Evolutionary conservation across 2,113 vertebrate species (phyloP), one percentile per base, ranked within the genome.

Genomic region (Lipophrys pholis): DNA sequence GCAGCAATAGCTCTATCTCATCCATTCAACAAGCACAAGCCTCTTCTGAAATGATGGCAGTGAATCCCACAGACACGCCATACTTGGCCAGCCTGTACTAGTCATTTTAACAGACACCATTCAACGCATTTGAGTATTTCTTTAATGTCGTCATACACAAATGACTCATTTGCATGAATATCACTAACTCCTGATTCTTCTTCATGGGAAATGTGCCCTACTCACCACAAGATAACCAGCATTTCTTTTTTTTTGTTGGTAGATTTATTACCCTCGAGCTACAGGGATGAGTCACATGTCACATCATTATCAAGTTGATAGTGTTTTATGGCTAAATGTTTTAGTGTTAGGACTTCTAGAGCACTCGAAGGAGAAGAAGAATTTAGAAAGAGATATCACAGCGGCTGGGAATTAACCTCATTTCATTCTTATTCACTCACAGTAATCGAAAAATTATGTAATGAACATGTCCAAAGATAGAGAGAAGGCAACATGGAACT

Each of bases 21-120:
- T 82, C 73, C 65, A 74, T 84, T 81, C 74, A 82, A 30, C 10
- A 35, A 54, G 50, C 48, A 65, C 7, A 17, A 50, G 61, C 85
- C 51, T 60, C 73, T 78, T 81, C 70, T 74, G 49, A 80, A 82
- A 80, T 68, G 48, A 79, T 88, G 78, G 62, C 72, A 80, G 40
- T 56, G 63, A 83, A 70, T 76, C 45, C 60, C 61, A 52, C 41
- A 51, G 50, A 72, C 40, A 35, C 16, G 60, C 48, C 30, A 12
- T 64, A 59, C 8, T 75, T 15, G 6, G 35, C 3, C 49, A 58
- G 59, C 30, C 17, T 12, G 16, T 35, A 55, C 38, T 41, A 7
- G 12, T 52, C 42, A 36, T 69, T 64, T 2, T n/a, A 65, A 58
- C 50, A 61, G 54, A 48, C 45, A 59, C 51, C 63, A 15, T 76